These are phyloP conservation scores for Luperina nickerlii DNA, from an alignment of 2,888 invertebrate species.

Conservation along the genomic window DNA sequence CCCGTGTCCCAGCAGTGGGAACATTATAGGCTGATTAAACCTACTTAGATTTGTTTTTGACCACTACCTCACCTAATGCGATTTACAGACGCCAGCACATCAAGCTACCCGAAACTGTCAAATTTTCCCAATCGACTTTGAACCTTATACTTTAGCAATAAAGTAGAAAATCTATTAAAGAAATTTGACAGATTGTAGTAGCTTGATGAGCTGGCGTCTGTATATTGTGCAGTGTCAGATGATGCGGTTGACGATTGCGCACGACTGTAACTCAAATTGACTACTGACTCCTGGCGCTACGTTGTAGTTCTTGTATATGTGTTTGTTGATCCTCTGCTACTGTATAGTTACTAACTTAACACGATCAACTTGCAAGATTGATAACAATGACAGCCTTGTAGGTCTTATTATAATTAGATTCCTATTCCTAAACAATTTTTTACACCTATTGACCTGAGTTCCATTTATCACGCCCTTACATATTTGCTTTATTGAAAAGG, in stretches of 20 bases:
- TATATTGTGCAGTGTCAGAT: not conserved
- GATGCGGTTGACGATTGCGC: not conserved
- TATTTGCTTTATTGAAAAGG: conserved; percentile 44
- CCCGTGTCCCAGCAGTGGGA: too few relatives aligned
- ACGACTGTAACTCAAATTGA: not conserved
- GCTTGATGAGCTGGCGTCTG: too few relatives aligned
- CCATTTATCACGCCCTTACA: conserved; percentile 1
- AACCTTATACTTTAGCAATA: too few relatives aligned
- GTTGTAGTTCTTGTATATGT: not conserved
- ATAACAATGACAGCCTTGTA: not conserved
- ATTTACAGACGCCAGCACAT: too few relatives aligned
- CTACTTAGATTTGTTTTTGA: not conserved
- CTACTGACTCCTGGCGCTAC: not conserved
- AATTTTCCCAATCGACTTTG: too few relatives aligned
- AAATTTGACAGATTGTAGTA: too few relatives aligned
- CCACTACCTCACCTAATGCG: not conserved
- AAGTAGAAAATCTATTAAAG: too few relatives aligned
- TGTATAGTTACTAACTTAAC: not conserved
- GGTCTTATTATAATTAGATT: too few relatives aligned
- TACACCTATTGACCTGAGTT: conserved; percentile 25
- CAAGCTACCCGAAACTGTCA: too few relatives aligned
- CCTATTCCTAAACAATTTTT: not conserved
- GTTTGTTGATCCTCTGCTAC: not conserved
- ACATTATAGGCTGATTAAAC: not conserved
- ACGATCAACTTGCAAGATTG: not conserved